These are phyloP conservation scores for Cassiopea xamachana DNA, from an alignment of 30 jellyfish, hydroid and myxozoan genomes.

Conservation along the genomic window DNA sequence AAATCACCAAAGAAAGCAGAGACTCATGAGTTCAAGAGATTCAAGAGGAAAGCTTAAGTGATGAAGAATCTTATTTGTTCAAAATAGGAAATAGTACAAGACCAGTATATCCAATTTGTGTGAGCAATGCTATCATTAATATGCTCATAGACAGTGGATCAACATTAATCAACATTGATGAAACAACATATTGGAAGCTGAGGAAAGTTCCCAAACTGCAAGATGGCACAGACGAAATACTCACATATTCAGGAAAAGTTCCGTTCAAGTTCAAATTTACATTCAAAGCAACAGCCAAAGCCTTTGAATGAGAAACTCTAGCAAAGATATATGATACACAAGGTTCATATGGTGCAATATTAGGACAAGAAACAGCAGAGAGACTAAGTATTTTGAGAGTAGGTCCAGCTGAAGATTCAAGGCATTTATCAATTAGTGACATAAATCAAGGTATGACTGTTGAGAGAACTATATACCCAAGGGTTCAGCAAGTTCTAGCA, in stretches of 20 bases:
- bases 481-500: slow-evolving; percentile 29
- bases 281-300: not conserved
- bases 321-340: slow-evolving; percentile 7
- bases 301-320: not conserved
- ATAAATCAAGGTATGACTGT: not conserved
- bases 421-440: not conserved
- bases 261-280: not conserved
- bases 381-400: not conserved
- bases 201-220: not conserved
- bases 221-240: not conserved
- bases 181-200: not conserved
- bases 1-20: not conserved
- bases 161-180: not conserved
- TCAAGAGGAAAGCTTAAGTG: not conserved
- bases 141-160: not conserved
- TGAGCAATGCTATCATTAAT: not conserved
- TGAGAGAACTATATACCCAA: slow-evolving; percentile 5
- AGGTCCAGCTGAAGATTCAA: not conserved
- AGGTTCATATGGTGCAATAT: slow-evolving; percentile 12
- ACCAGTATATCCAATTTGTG: not conserved
- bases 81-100: not conserved
- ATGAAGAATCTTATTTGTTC: not conserved
- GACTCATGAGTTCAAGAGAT: not conserved
- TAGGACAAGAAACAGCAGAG: slow-evolving; percentile 38
- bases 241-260: not conserved